Base-by-base conservation (phyloP, 2,113 vertebrate species). In the Oriolus oriolus region DNA sequence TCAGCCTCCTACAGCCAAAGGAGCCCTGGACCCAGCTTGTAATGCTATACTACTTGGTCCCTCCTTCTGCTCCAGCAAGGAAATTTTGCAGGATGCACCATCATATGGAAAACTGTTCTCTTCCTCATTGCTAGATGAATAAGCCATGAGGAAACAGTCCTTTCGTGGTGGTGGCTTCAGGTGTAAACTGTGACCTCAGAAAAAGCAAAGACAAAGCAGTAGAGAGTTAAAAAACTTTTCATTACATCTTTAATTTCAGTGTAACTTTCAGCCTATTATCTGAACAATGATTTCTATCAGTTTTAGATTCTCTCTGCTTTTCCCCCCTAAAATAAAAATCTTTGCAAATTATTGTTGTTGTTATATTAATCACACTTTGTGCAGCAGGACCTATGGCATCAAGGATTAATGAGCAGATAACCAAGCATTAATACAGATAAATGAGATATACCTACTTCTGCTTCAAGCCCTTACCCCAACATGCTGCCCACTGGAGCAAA, bases 301-400 rank as follows among this genome's bases (percentile, higher is more conserved):
- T 17, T 91, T 82, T 41, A 71, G n/a, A 65, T 54, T 94, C 59
- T 71, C 30, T 42, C 53, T 63, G 22, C 10, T 65, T 89, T 89
- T 88, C 4, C 27, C 17, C 39, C 22, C 21, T 65, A 80, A 82
- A 94, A 96, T 69, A 89, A 91, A 95, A 96, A 65, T 65, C 53
- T 90, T 91, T 74, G 27, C 31, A 90, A 95, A 92, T 92, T 63
- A 61, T 76, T 83, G 18, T 49, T 74, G 71, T 49, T 92, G 80
- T 87, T 90, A 35, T 26, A 97, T 97, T 93, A 96, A 97, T 96
- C 95, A 94, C 39, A 84, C 54, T 89, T 96, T 88, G 50, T 74
- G 23, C 52, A 75, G 60, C 26, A 35, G 63, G n/a, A 86, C 42
- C 60, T 75, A 44, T 11, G 60, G 61, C 64, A 93, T 52, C 17